A percentile compares a stretch with the other conserved stretches of the same genome.
Conservation (phyloP, 2,888 invertebrate species). For the Cheilosia soror region DNA sequence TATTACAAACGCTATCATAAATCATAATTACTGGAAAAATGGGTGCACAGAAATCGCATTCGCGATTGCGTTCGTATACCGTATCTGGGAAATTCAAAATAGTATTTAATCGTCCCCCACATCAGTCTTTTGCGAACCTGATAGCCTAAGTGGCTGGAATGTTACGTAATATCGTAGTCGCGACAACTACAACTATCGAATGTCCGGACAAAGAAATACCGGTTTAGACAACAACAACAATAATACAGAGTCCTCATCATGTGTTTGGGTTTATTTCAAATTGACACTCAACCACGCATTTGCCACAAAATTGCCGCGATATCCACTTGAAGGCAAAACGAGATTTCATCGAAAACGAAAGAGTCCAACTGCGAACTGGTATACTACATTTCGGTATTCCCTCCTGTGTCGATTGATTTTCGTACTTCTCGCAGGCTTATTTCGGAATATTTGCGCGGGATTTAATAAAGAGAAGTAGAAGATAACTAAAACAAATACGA, state of each 20-base stretch:
- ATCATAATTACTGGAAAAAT: constrained; percentile 2
- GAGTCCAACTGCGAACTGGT: constrained; percentile 63
- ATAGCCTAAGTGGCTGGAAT: constrained; percentile 36
- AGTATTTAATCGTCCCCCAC: constrained; percentile 31
- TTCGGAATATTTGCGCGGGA: constrained; percentile 58
- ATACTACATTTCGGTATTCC: neutral
- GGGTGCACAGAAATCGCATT: constrained; percentile 48
- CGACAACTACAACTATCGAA: constrained; percentile 44
- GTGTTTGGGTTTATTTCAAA: constrained; percentile 45
- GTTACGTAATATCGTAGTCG: constrained; percentile 60
- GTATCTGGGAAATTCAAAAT: constrained; percentile 28
- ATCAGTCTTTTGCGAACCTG: constrained; percentile 33
- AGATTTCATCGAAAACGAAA: constrained; percentile 51
- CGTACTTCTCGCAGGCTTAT: constrained; percentile 13
- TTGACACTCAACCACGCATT: constrained; percentile 41
- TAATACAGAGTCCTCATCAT: constrained; percentile 41
- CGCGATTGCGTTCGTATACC: neutral
- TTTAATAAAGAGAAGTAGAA: constrained; percentile 22
- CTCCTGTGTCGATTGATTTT: constrained; percentile 38
- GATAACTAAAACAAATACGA: constrained; percentile 51
- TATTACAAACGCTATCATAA: constrained; percentile 26
- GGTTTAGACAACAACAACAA: constrained; percentile 53
- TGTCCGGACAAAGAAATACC: constrained; percentile 64
- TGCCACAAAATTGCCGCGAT: constrained; percentile 38
- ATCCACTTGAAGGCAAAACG: constrained; percentile 2